Percentiles rank a stretch among this genome's conserved stretches.
Conservation (phyloP, 2,888 invertebrate genomes). For the Hymenopus coronatus region DNA sequence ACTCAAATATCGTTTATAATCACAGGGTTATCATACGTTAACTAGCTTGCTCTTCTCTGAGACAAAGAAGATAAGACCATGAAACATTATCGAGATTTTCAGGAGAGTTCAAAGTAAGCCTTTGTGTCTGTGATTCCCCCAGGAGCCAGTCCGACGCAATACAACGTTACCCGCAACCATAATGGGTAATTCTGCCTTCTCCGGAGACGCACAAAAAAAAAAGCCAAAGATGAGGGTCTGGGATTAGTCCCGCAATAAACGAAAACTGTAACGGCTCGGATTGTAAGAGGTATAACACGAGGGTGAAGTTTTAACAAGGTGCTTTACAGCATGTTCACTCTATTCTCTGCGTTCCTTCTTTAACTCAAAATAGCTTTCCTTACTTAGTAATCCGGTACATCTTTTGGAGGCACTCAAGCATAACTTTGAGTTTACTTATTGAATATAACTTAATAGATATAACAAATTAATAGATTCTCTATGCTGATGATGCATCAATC, state of each 20-base stretch:
- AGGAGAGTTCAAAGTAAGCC: background rate
- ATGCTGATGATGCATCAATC: too few species aligned
- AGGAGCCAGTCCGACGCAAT: background rate
- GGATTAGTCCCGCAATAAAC: background rate
- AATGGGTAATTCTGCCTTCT: background rate
- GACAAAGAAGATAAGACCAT: too few species aligned
- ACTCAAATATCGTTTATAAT: too few species aligned
- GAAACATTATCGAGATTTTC: background rate
- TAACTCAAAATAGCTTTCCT: background rate
- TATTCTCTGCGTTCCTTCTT: background rate
- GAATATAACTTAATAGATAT: too few species aligned
- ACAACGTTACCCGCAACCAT: background rate
- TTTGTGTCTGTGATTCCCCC: background rate
- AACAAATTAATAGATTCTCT: too few species aligned
- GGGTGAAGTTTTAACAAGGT: background rate
- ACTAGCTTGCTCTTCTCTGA: too few species aligned
- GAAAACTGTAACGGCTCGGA: background rate
- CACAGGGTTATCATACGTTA: too few species aligned
- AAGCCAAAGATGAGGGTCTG: background rate
- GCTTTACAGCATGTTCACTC: background rate
- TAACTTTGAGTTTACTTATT: too few species aligned
- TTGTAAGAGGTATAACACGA: background rate
- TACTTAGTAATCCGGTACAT: too few species aligned
- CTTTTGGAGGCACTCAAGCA: too few species aligned
- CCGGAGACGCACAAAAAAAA: background rate